These are phyloP conservation scores for Manis javanica DNA, from an alignment of 2,797 vertebrate genomes.

Conservation along the genomic window DNA sequence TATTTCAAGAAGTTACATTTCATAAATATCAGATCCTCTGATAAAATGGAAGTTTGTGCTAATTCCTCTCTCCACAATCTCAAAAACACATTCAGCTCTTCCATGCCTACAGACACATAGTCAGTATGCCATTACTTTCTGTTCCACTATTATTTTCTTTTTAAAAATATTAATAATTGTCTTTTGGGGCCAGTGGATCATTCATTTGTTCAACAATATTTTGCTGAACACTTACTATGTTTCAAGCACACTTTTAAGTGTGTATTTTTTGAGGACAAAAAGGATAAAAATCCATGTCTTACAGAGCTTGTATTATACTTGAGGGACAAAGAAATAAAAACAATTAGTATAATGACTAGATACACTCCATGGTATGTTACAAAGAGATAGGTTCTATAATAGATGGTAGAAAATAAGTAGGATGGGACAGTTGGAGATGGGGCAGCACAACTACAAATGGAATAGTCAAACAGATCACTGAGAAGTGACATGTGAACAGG, in stretches of 20 bases:
- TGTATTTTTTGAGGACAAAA: neutral
- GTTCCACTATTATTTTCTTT: neutral
- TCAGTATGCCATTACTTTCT: neutral
- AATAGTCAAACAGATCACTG: neutral
- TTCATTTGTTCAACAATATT: neutral
- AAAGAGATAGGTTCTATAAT: neutral
- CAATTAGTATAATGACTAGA: neutral
- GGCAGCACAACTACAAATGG: neutral
- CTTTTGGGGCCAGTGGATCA: neutral
- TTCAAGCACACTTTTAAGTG: neutral
- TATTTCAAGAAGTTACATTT: neutral
- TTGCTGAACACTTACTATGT: neutral
- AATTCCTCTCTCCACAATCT: neutral
- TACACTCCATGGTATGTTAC: neutral
- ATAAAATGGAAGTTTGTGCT: neutral
- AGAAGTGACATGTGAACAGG: neutral
- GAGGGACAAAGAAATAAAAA: neutral
- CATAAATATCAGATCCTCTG: neutral
- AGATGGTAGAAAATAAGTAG: neutral
- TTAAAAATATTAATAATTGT: neutral
- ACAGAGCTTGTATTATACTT: neutral
- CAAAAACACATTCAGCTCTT: neutral
- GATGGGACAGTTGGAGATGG: neutral
- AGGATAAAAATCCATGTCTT: neutral
- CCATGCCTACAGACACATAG: neutral